Conservation (phyloP, 2,113 vertebrate species). For the Dasypus novemcinctus region DNA sequence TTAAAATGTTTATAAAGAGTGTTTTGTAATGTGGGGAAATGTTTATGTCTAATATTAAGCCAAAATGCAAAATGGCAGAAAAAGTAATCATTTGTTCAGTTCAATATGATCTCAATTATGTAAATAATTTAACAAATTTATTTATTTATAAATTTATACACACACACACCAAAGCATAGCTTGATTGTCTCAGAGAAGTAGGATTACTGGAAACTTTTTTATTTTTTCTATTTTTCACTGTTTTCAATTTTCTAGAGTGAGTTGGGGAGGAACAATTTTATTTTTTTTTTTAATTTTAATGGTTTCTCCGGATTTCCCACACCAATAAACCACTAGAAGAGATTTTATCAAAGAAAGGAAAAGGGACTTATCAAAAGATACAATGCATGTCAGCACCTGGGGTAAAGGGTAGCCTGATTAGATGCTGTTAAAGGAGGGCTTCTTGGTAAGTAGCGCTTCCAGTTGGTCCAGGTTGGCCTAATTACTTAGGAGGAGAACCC, state of each 20-base stretch:
- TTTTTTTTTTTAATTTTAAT: neutral
- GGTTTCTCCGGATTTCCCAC: neutral
- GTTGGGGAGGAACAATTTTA: neutral
- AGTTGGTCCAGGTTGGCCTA: neutral
- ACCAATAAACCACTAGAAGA: neutral
- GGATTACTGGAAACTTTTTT: neutral
- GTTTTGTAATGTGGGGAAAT: constrained; percentile 31
- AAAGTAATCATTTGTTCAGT: constrained; percentile 26
- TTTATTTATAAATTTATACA: neutral
- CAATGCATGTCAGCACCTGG: neutral
- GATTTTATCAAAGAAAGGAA: neutral
- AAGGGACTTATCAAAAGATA: neutral
- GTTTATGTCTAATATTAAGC: constrained; percentile 53
- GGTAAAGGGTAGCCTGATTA: neutral
- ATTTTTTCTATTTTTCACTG: constrained; percentile 25
- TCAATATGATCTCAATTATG: constrained; percentile 42
- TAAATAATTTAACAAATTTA: constrained; percentile 49
- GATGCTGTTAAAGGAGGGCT: neutral
- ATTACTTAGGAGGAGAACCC: constrained; percentile 15
- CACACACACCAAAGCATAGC: neutral
- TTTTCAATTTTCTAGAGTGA: constrained; percentile 43
- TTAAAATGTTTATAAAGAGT: constrained; percentile 52
- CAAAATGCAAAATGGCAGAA: constrained; percentile 27
- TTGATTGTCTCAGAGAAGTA: neutral
- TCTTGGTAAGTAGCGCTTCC: neutral